Evolutionary conservation across 2,888 invertebrate species (phyloP).

Genomic region (Acrocyrtus sp.): DNA sequence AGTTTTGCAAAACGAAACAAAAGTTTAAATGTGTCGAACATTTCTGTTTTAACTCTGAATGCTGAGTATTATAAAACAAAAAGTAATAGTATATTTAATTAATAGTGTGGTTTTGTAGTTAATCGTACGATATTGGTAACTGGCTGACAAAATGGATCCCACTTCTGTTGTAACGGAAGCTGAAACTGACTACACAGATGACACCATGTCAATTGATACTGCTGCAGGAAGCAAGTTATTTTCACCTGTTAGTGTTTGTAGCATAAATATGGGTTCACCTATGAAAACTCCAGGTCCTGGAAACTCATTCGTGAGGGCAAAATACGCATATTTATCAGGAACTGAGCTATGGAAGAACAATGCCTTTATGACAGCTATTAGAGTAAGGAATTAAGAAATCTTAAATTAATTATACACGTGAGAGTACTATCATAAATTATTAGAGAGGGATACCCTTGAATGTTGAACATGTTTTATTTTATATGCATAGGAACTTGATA

Average conservation of each 20-base stretch:
- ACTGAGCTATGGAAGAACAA: slow-evolving; percentile 31
- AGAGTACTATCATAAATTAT: no score
- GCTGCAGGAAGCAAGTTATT: slow-evolving; percentile 30
- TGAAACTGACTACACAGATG: slow-evolving; percentile 53
- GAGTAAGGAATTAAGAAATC: slow-evolving; percentile 33
- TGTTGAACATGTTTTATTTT: slow-evolving; percentile 1
- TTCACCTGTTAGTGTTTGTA: slow-evolving; percentile 45
- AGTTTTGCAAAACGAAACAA: no score
- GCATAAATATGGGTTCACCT: slow-evolving; percentile 17
- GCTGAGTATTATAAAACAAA: no score
- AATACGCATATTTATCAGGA: slow-evolving; percentile 53
- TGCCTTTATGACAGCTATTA: slow-evolving; percentile 46
- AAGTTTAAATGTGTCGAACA: no score
- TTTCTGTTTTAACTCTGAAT: no score
- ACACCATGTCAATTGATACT: slow-evolving; percentile 23
- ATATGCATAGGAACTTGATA: slow-evolving; percentile 47
- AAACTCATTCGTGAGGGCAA: slow-evolving; percentile 15
- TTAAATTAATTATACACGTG: slow-evolving; percentile 7
- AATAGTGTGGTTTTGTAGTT: no score
- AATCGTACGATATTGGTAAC: no score
- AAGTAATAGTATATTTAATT: no score
- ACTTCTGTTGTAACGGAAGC: slow-evolving; percentile 16
- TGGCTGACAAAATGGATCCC: no score
- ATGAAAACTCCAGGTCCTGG: slow-evolving; percentile 33
- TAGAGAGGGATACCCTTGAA: no score